Conservation (phyloP, 2,888 invertebrate species). For the Strigamia transsilvanica region DNA sequence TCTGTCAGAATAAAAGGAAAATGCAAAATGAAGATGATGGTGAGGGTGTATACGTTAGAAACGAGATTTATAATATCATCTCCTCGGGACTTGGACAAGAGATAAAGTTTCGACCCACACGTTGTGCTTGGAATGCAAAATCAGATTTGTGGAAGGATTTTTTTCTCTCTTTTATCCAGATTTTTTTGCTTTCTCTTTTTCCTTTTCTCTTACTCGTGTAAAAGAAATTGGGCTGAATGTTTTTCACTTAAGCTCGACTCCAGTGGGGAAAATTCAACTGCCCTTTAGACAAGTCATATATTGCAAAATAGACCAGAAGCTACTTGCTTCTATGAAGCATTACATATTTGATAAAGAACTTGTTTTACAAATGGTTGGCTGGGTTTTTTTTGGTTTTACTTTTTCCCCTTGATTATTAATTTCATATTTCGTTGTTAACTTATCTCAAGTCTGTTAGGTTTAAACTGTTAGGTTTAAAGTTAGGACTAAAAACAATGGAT, state of each 20-base stretch:
- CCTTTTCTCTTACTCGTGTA: slow-evolving; percentile 4
- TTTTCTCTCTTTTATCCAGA: not conserved
- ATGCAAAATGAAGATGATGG: slow-evolving; percentile 22
- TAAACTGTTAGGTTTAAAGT: too few species aligned
- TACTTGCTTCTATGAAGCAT: not conserved
- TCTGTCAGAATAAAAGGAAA: slow-evolving; percentile 16
- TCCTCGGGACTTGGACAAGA: slow-evolving; percentile 37
- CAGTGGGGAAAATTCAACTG: slow-evolving; percentile 9
- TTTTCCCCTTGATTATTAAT: not conserved
- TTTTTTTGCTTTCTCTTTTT: not conserved
- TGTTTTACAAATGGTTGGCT: slow-evolving; percentile 6
- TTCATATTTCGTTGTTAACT: not conserved
- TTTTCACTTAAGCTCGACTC: slow-evolving; percentile 32
- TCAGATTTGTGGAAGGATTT: slow-evolving; percentile 13
- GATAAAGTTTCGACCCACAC: slow-evolving; percentile 47
- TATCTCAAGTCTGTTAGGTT: too few species aligned
- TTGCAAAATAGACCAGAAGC: slow-evolving; percentile 37
- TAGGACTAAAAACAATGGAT: too few species aligned
- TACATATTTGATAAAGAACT: slow-evolving; percentile 37
- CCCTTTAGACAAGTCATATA: slow-evolving; percentile 38
- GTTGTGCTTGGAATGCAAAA: slow-evolving; percentile 41
- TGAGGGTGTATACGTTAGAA: slow-evolving; percentile 31
- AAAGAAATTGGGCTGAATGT: slow-evolving; percentile 36
- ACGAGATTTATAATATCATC: slow-evolving; percentile 46
- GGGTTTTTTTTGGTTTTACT: not conserved